Evolutionary conservation across 2,888 invertebrate species (phyloP).

Genomic region (Lobophora halterata): DNA sequence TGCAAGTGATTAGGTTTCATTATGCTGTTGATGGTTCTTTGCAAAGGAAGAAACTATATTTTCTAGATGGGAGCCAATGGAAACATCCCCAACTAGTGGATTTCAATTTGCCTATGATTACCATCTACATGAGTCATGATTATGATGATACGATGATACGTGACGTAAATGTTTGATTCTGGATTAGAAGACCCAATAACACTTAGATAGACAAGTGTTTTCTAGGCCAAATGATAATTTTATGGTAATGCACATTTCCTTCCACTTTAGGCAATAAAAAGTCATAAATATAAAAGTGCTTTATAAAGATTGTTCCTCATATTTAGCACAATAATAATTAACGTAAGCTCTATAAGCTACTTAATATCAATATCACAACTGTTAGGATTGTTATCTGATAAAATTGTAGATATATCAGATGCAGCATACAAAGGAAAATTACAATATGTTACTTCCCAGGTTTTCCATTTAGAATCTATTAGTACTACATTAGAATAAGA

Average conservation of each 20-base stretch:
- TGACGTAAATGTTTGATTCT: too few species aligned
- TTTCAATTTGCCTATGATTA: too few species aligned
- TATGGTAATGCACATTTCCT: neutral
- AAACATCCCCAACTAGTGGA: too few species aligned
- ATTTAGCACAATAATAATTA: conserved; percentile 12
- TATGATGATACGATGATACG: too few species aligned
- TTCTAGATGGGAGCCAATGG: too few species aligned
- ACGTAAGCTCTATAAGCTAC: conserved; percentile 17
- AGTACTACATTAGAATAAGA: conserved; percentile 9
- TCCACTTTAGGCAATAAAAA: conserved; percentile 4
- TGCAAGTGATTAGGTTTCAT: conserved; percentile 52
- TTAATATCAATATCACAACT: conserved; percentile 22
- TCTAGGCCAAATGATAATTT: neutral
- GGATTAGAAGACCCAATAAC: too few species aligned
- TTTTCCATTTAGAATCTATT: conserved; percentile 7
- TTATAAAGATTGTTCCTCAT: conserved; percentile 21
- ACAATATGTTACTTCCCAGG: conserved; percentile 18
- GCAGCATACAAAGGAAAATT: conserved; percentile 34
- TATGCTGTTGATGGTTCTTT: too few species aligned
- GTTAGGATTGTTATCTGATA: conserved; percentile 31
- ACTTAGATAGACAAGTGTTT: too few species aligned
- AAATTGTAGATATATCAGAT: conserved; percentile 35
- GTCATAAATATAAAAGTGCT: conserved; percentile 1
- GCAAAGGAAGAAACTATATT: too few species aligned
- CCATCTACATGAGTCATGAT: too few species aligned